Base-by-base conservation (phyloP, 2,888 invertebrate species). In the Autographa pulchrina region DNA sequence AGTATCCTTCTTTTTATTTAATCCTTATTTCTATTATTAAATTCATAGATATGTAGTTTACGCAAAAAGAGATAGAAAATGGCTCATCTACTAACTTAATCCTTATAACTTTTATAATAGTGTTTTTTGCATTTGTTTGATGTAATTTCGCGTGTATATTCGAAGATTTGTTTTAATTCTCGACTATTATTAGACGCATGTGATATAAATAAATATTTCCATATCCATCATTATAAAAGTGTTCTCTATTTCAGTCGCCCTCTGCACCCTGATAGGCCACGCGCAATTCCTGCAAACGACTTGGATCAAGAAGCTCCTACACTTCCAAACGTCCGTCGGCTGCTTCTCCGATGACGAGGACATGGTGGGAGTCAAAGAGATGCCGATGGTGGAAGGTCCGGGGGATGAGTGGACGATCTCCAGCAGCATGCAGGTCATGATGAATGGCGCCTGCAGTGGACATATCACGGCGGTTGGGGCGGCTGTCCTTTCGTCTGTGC, bases 181-280 rank as follows among this genome's bases (percentile, higher is more conserved):
- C 25, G 1, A 25, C 25, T 25, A 25, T 25, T 25, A 25, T 25
- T 2, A 25, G 25, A 25, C 25, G 3, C 25, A 25, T 25, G 25
- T 25, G 25, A 25, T 25, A 25, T 3, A 25, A 25, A 25, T 25
- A 25, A 2, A 25, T 3, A 25, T 25, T 2, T 3, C 3, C 25
- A n/a, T 25, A 25, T 25, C 25, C 2, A 25, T 25, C 25, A 25
- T 6, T 18, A n/a, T 0, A 18, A n/a, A 52, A n/a, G n/a, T 52
- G 11, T 25, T 13, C 11, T 14, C 38, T 65, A 43, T 87, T 86
- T 20, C 87, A 92, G 92, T 91, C 4, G 43, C 80, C 7, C 68
- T 92, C 1, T 93, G 92, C 79, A 58, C 82, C 9, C 43, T 92
- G 16, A 81, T 85, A 2, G 92, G 92, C 0, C 85, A 92, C 67